Conservation (phyloP, 2,888 invertebrate species). For the Heteromurus nitidus region DNA sequence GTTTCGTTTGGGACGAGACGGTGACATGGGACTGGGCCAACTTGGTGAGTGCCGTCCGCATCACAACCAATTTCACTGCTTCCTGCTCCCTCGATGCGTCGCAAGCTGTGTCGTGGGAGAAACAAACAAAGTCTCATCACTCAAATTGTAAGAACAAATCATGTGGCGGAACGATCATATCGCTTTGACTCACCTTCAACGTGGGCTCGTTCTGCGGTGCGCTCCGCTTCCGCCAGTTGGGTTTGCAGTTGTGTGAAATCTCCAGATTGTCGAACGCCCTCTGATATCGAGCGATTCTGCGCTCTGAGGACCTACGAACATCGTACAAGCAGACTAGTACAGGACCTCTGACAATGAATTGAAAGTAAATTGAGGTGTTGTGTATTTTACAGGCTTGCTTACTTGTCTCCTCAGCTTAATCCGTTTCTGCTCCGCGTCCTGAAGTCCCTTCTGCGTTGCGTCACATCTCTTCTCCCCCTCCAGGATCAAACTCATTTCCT, state of each 20-base stretch:
- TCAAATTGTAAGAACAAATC: too few species aligned
- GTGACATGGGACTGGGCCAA: slow-evolving; percentile 78
- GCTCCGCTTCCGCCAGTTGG: slow-evolving; percentile 76
- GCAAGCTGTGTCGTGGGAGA: slow-evolving; percentile 77
- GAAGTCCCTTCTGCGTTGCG: slow-evolving; percentile 65
- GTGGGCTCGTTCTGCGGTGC: slow-evolving; percentile 77
- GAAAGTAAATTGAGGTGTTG: too few species aligned
- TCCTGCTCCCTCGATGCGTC: slow-evolving; percentile 78
- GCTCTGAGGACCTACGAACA: slow-evolving; percentile 69
- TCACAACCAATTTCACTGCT: slow-evolving; percentile 77
- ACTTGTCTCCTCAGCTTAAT: slow-evolving; percentile 71
- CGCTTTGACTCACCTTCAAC: slow-evolving; percentile 76
- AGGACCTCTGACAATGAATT: too few species aligned
- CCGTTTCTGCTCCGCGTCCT: slow-evolving; percentile 72
- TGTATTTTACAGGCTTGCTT: background rate
- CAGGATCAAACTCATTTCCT: slow-evolving; percentile 72
- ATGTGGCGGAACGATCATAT: too few species aligned
- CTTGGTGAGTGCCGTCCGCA: slow-evolving; percentile 77
- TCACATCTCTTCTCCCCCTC: slow-evolving; percentile 73
- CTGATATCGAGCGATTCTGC: slow-evolving; percentile 70
- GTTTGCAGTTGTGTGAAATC: slow-evolving; percentile 76
- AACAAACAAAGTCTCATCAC: too few species aligned
- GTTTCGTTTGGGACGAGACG: slow-evolving; percentile 76
- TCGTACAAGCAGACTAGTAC: background rate
- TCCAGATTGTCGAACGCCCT: slow-evolving; percentile 73